Evolutionary conservation across 2,888 invertebrate genomes (phyloP).

Genomic region (Neocrepidodera transversa): DNA sequence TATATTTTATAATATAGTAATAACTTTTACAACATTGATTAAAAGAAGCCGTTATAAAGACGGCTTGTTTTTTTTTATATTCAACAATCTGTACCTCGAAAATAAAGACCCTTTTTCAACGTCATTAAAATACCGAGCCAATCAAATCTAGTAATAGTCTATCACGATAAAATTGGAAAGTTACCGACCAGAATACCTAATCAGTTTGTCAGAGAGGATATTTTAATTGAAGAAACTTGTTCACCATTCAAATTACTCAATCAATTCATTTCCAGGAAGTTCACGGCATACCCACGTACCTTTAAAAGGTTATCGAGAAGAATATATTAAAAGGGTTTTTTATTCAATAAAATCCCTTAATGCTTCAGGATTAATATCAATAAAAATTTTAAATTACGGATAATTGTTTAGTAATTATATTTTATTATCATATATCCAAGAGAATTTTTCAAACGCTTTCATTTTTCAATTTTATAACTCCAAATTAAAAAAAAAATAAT

Average conservation of each 20-base stretch:
- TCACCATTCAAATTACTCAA: conserved; percentile 30
- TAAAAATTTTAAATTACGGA: no score
- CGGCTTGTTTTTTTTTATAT: not conserved
- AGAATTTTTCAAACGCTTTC: no score
- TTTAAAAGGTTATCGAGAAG: conserved; percentile 8
- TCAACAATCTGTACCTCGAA: conserved; percentile 3
- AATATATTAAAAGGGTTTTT: conserved; percentile 18
- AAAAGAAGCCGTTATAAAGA: conserved; percentile 13
- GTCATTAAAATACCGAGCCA: conserved; percentile 26
- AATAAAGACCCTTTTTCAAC: conserved; percentile 24
- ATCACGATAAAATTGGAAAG: conserved; percentile 29
- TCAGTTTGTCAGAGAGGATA: conserved; percentile 25
- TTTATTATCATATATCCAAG: no score
- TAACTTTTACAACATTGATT: not conserved
- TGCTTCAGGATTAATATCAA: no score
- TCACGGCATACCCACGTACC: conserved; percentile 8
- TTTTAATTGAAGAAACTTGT: conserved; percentile 31
- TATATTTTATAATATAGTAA: not conserved
- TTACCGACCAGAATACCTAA: conserved; percentile 24
- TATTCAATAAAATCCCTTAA: not conserved
- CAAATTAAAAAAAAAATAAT: no score
- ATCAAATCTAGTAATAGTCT: conserved; percentile 28
- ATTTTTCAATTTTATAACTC: no score
- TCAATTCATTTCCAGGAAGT: conserved; percentile 28
- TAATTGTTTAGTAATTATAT: no score